A percentile compares a stretch with the other conserved stretches of the same genome.
Conservation (phyloP, 2,888 invertebrate genomes). For the Heteromurus nitidus region DNA sequence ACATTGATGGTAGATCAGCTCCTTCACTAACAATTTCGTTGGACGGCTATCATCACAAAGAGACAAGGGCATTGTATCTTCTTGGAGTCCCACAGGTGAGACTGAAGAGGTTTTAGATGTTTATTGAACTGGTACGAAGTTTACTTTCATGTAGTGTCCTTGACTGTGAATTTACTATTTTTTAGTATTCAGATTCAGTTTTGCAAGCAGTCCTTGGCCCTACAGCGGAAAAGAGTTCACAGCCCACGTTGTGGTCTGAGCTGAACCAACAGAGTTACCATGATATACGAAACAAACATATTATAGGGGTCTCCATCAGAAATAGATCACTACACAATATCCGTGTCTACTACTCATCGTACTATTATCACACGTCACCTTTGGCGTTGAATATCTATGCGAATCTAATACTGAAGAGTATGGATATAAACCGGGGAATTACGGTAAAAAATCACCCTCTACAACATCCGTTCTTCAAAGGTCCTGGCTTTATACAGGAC, state of each 20-base stretch:
- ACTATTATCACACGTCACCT: constrained; percentile 64
- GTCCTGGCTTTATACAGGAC: constrained; percentile 1
- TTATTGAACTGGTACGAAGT: no score
- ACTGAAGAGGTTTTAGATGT: no score
- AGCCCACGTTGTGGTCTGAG: neutral
- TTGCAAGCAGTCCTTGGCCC: constrained; percentile 5
- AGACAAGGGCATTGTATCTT: no score
- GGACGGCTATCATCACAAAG: no score
- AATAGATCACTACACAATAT: neutral
- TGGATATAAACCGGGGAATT: constrained; percentile 35
- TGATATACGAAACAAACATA: neutral
- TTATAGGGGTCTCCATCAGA: constrained; percentile 18
- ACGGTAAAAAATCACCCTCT: constrained; percentile 68
- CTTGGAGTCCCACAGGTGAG: no score
- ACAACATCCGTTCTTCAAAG: constrained; percentile 21
- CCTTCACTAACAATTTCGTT: neutral
- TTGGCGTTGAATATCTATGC: constrained; percentile 63
- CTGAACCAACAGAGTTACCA: neutral
- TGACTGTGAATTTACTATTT: no score
- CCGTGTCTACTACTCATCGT: constrained; percentile 61
- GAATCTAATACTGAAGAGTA: constrained; percentile 62
- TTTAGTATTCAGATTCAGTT: neutral
- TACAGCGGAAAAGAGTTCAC: neutral
- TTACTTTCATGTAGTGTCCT: no score
- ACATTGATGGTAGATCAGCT: neutral